Percentiles rank a stretch among this genome's conserved stretches.
Evolutionary conservation across 2,888 invertebrate species (phyloP).

Genomic region (Villa cingulata): DNA sequence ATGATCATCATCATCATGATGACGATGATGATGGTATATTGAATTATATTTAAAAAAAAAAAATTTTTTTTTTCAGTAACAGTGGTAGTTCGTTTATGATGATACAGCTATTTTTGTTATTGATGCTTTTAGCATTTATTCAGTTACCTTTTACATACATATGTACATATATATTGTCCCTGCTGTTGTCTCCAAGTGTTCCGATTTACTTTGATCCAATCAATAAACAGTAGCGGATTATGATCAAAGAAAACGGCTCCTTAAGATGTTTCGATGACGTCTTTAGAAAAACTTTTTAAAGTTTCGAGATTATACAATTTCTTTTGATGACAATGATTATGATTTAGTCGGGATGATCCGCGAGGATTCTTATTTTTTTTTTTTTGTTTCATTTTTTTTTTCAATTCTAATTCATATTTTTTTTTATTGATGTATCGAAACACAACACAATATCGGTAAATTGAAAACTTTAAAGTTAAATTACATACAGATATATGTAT

Average conservation of each 20-base stretch:
- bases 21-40: too few species aligned
- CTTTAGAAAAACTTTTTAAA: constrained; percentile 18
- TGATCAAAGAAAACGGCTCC: constrained; percentile 19
- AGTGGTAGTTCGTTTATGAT: too few species aligned
- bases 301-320: constrained; percentile 13
- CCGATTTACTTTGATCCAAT: not conserved
- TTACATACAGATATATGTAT: too few species aligned
- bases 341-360: not conserved
- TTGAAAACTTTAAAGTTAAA: too few species aligned
- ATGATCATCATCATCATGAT: too few species aligned
- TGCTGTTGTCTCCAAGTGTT: not conserved
- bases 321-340: not conserved
- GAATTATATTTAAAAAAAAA: too few species aligned
- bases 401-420: not conserved
- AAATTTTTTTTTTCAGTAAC: too few species aligned
- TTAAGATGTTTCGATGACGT: constrained; percentile 20
- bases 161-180: too few species aligned
- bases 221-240: constrained; percentile 12
- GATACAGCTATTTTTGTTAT: too few species aligned
- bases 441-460: too few species aligned
- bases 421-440: not conserved
- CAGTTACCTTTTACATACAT: too few species aligned
- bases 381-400: not conserved
- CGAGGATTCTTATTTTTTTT: not conserved
- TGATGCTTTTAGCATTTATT: too few species aligned